These are phyloP conservation scores for Euschistus heros DNA, from an alignment of 1,140 invertebrate genomes.

Conservation along the genomic window DNA sequence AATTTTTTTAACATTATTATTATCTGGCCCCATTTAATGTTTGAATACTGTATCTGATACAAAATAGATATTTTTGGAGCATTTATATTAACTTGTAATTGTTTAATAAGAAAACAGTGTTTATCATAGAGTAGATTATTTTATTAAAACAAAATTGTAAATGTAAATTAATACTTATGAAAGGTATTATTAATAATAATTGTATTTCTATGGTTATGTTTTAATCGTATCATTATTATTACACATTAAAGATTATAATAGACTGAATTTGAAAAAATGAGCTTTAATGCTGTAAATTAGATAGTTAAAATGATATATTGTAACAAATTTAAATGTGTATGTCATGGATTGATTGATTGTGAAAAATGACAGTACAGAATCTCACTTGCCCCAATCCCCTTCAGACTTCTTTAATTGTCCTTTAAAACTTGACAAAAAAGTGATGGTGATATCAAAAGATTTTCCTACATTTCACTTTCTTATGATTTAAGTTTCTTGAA, in stretches of 20 bases:
- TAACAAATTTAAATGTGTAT: slow-evolving; percentile 3
- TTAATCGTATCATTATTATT: background rate
- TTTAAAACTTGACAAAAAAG: background rate
- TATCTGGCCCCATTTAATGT: background rate
- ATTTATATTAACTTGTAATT: background rate
- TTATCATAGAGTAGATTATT: background rate
- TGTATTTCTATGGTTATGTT: background rate
- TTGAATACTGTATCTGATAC: background rate
- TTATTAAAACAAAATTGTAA: background rate
- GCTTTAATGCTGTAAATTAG: background rate
- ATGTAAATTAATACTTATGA: background rate
- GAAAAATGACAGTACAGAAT: background rate
- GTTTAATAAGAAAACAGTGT: no score
- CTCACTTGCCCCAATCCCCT: background rate
- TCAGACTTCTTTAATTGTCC: background rate
- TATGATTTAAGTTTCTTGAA: background rate
- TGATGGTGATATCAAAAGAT: background rate
- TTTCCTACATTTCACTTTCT: background rate
- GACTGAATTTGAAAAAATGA: slow-evolving; percentile 2
- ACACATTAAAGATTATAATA: background rate
- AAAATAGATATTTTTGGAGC: background rate
- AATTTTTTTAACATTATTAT: background rate
- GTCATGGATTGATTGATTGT: background rate
- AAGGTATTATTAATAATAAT: background rate
- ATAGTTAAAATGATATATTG: background rate